phyloP scores from a whole-genome alignment of 2,113 vertebrate species.

The Heteronetta atricapilla region DNA sequence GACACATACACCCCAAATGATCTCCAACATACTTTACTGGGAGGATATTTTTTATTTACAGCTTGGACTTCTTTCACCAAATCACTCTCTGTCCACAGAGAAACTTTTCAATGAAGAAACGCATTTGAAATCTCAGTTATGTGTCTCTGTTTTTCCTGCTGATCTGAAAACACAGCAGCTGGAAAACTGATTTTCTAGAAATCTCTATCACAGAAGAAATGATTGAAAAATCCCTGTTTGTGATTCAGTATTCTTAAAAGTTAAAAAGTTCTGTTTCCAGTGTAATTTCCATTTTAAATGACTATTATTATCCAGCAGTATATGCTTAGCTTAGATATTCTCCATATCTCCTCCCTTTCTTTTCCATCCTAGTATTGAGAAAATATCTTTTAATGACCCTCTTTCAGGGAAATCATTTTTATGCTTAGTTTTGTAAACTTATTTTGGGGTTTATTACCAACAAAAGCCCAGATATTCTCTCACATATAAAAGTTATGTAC shows the following conservation, averaged over 20 bases:
- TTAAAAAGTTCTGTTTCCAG: neutral
- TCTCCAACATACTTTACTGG: neutral
- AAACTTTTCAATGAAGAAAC: neutral
- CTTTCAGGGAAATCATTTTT: neutral
- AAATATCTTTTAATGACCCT: neutral
- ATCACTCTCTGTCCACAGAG: neutral
- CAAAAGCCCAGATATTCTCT: neutral
- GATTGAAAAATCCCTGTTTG: neutral
- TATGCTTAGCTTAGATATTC: neutral
- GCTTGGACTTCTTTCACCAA: neutral
- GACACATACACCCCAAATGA: neutral
- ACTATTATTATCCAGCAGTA: neutral
- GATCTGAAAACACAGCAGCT: neutral
- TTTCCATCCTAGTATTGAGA: neutral
- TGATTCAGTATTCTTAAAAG: neutral
- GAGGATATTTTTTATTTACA: neutral
- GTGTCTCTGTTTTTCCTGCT: neutral
- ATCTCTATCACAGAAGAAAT: neutral
- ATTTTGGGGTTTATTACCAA: neutral
- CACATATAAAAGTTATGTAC: neutral
- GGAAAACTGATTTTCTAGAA: neutral
- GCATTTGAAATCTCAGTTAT: neutral
- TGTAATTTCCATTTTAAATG: neutral
- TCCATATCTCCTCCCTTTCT: neutral
- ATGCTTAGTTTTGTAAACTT: neutral